Evolutionary conservation across 1,140 invertebrate genomes (phyloP).

Genomic region (Ephestia elutella): DNA sequence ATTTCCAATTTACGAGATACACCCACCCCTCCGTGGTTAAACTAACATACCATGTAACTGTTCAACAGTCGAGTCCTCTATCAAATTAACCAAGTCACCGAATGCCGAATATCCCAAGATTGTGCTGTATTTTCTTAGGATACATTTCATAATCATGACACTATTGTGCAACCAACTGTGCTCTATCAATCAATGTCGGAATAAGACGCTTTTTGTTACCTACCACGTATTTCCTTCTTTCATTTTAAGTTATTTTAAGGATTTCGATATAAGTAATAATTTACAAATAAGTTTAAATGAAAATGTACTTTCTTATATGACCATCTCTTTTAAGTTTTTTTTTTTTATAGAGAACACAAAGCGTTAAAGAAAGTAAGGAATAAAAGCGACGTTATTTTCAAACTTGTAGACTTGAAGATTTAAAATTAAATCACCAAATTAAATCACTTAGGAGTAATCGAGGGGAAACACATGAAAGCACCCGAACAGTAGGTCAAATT

Average conservation of each 20-base stretch:
- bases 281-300: too few species aligned
- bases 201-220: conserved; percentile 16
- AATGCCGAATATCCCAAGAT: conserved; percentile 6
- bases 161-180: conserved; percentile 41
- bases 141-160: conserved; percentile 27
- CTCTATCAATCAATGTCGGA: conserved; percentile 41
- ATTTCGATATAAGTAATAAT: background rate
- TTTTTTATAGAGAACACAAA: too few species aligned
- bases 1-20: background rate
- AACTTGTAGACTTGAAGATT: too few species aligned
- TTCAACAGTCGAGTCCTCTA: background rate
- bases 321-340: too few species aligned
- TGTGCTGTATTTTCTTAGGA: conserved; percentile 42
- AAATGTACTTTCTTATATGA: too few species aligned
- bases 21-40: background rate
- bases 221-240: background rate
- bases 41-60: background rate
- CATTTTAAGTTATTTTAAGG: background rate
- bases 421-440: conserved; percentile 8
- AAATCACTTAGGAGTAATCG: conserved; percentile 37
- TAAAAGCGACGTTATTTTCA: too few species aligned
- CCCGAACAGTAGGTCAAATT: conserved; percentile 31
- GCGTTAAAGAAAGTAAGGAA: too few species aligned
- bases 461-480: conserved; percentile 45
- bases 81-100: background rate